Conservation (phyloP, 2,888 invertebrate species). For the Erebia palarica region DNA sequence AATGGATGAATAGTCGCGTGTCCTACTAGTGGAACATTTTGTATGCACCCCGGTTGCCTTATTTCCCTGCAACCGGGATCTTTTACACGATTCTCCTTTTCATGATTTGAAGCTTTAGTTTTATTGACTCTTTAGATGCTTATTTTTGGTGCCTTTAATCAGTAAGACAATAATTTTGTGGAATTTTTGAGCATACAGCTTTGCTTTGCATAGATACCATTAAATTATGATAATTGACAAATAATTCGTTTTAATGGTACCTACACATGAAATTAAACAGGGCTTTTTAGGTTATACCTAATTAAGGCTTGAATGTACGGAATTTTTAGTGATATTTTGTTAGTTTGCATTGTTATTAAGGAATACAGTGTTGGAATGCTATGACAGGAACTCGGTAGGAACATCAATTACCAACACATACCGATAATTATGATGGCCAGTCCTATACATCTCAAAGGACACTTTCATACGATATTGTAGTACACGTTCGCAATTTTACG, state of each 20-base stretch:
- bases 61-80: slow-evolving; percentile 34
- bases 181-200: neutral
- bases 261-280: too few species aligned
- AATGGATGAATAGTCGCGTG: slow-evolving; percentile 58
- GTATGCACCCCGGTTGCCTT: slow-evolving; percentile 47
- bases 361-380: neutral
- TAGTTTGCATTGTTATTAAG: neutral
- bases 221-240: too few species aligned
- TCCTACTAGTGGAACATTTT: slow-evolving; percentile 60
- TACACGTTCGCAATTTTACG: slow-evolving; percentile 62
- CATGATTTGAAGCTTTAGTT: slow-evolving; percentile 5
- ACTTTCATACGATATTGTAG: slow-evolving; percentile 29
- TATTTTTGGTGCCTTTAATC: slow-evolving; percentile 41
- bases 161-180: too few species aligned
- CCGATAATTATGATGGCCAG: neutral
- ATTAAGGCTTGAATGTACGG: neutral
- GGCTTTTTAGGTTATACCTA: neutral
- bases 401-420: neutral
- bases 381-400: neutral
- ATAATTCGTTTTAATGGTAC: too few species aligned
- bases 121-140: neutral
- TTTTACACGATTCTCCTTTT: slow-evolving; percentile 16
- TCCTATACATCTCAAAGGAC: neutral
- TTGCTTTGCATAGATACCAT: neutral
- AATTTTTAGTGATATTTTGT: neutral